Percentiles rank a stretch among this genome's conserved stretches.
These are phyloP conservation scores for Hydriomena furcata DNA, from an alignment of 2,888 invertebrate genomes.

Conservation along the genomic window DNA sequence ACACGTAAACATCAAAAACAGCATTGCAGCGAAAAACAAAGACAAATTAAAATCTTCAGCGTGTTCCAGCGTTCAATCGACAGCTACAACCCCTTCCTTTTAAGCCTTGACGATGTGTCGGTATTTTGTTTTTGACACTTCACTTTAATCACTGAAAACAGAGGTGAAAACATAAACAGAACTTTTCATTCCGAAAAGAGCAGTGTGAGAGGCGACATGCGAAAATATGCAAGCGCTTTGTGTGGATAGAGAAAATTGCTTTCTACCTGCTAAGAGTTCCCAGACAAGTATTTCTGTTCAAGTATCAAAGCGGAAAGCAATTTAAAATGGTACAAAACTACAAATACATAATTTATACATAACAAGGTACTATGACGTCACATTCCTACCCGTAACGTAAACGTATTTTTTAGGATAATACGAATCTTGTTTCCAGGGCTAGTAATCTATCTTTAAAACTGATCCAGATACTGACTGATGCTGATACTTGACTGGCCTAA, in stretches of 20 bases:
- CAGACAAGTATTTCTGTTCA: no score
- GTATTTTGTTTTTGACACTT: conserved; percentile 81
- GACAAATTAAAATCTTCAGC: conserved; percentile 18
- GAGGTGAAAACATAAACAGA: conserved; percentile 64
- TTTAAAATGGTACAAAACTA: no score
- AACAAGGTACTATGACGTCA: no score
- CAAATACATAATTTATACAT: no score
- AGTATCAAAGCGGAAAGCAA: no score
- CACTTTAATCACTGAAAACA: conserved; percentile 77
- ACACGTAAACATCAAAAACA: not conserved
- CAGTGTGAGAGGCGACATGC: conserved; percentile 60
- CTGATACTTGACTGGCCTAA: no score
- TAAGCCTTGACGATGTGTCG: conserved; percentile 29
- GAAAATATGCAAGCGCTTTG: conserved; percentile 55
- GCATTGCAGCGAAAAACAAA: conserved; percentile 3
- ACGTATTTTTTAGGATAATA: no score
- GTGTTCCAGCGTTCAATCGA: conserved; percentile 15
- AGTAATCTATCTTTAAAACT: no score
- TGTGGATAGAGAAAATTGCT: conserved; percentile 52
- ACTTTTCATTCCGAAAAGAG: conserved; percentile 78
- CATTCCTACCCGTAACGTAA: no score
- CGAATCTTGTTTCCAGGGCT: no score
- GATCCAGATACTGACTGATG: no score
- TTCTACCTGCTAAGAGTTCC: conserved; percentile 40
- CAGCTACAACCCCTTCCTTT: conserved; percentile 9